Percentiles rank a stretch among this genome's conserved stretches.
Conservation (phyloP, 2,888 invertebrate species). For the Hylaea fasciaria region DNA sequence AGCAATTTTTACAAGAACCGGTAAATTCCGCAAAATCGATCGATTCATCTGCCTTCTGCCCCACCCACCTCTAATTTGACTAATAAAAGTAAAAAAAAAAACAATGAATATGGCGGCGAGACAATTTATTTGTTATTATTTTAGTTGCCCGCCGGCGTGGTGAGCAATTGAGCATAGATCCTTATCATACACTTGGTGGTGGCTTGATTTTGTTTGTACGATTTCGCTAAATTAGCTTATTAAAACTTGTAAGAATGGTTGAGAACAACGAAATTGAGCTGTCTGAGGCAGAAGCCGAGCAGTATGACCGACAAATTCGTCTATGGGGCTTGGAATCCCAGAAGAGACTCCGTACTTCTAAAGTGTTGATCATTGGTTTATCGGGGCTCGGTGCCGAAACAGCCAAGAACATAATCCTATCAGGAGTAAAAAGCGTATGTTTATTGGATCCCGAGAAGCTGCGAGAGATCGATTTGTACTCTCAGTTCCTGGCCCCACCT, state of each 20-base stretch:
- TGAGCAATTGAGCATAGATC: slow-evolving; percentile 46
- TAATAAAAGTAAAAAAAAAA: too few relatives aligned
- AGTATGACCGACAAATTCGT: slow-evolving; percentile 99
- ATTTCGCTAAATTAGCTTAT: too few relatives aligned
- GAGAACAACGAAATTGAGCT: slow-evolving; percentile 86
- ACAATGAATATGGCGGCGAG: slow-evolving; percentile 54
- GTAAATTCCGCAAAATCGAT: slow-evolving; percentile 25
- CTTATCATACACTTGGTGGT: too few relatives aligned
- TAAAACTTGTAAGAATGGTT: slow-evolving; percentile 75
- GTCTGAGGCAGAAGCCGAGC: slow-evolving; percentile 96
- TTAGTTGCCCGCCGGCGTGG: slow-evolving; percentile 50
- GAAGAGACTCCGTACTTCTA: slow-evolving; percentile 95
- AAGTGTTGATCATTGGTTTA: slow-evolving; percentile 94
- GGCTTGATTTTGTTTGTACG: slow-evolving; percentile 12
- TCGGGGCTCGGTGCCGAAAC: slow-evolving; percentile 97
- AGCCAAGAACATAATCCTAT: slow-evolving; percentile 97
- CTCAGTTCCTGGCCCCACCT: slow-evolving; percentile 93
- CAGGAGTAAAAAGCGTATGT: slow-evolving; percentile 95
- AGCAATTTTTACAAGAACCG: too few relatives aligned
- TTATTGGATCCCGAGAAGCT: slow-evolving; percentile 91
- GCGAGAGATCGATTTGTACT: slow-evolving; percentile 88
- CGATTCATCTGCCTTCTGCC: too few relatives aligned
- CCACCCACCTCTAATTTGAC: too few relatives aligned
- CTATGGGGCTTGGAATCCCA: slow-evolving; percentile 99
- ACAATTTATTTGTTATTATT: slow-evolving; percentile 38